phyloP scores from a whole-genome alignment of 2,888 invertebrate species.

The Balanococcus diminutus region DNA sequence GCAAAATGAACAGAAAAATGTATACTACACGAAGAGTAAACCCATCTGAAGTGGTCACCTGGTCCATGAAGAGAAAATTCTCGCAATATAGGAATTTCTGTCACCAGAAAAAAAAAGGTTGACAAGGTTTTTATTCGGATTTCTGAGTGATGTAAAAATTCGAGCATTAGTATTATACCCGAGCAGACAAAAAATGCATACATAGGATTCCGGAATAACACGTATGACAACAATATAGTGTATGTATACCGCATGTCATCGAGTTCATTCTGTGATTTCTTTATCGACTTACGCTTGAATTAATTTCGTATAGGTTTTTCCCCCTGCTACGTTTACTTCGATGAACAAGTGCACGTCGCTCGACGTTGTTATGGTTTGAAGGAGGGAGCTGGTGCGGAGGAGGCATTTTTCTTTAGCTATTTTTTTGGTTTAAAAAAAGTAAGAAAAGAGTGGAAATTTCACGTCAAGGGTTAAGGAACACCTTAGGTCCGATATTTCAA shows the following conservation, averaged over 20 bases:
- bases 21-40: not conserved
- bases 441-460: not conserved
- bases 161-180: not conserved
- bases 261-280: constrained; percentile 12
- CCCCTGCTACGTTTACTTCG: not conserved
- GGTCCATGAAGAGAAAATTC: not conserved
- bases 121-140: constrained; percentile 6
- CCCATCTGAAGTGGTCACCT: constrained; percentile 24
- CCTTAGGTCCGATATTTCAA: constrained; percentile 37
- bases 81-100: not conserved
- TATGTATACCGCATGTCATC: constrained; percentile 11
- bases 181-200: not conserved
- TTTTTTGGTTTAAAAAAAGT: not conserved
- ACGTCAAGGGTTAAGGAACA: not conserved
- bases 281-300: constrained; percentile 19
- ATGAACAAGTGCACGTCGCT: not conserved
- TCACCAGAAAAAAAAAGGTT: constrained; percentile 26
- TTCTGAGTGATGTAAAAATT: constrained; percentile 10
- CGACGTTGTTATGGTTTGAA: no score
- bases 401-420: not conserved
- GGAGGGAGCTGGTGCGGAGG: not conserved
- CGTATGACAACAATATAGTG: constrained; percentile 36
- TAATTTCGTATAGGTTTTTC: not conserved
- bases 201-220: not conserved
- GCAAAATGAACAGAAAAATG: not conserved